Evolutionary conservation across 2,888 invertebrate species (phyloP).

Genomic region (Neoscelio sp.): DNA sequence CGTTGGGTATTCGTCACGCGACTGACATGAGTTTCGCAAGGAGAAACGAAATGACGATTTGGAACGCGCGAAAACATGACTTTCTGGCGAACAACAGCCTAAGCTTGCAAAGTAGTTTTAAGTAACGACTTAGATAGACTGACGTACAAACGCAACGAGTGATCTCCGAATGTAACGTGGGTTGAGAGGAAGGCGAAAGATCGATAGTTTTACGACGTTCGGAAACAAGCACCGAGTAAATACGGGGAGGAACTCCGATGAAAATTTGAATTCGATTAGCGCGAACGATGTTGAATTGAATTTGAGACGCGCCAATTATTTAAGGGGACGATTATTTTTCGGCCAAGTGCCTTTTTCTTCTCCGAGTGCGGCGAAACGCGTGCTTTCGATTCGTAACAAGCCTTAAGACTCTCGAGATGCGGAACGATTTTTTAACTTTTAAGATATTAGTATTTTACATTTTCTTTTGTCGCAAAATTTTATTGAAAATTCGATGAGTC

Average conservation of each 20-base stretch:
- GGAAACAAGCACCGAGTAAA: constrained; percentile 31
- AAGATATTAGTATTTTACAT: too few species aligned
- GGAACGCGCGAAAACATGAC: constrained; percentile 33
- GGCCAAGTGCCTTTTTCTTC: too few species aligned
- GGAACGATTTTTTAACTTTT: too few species aligned
- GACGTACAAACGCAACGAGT: constrained; percentile 77
- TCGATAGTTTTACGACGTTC: constrained; percentile 60
- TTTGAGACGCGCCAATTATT: constrained; percentile 52
- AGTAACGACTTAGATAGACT: constrained; percentile 77
- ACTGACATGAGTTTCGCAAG: constrained; percentile 43
- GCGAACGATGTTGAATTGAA: constrained; percentile 38
- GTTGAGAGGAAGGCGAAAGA: constrained; percentile 38
- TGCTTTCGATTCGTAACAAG: too few species aligned
- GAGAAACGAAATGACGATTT: constrained; percentile 41
- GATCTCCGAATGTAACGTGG: constrained; percentile 75
- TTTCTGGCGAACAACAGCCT: constrained; percentile 59
- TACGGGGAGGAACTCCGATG: constrained; percentile 19
- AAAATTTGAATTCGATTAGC: too few species aligned
- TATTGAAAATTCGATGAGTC: background rate
- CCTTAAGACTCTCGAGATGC: too few species aligned
- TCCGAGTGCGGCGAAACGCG: too few species aligned
- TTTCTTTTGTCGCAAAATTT: background rate
- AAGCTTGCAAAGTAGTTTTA: constrained; percentile 73
- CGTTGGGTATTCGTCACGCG: constrained; percentile 2
- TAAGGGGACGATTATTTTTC: constrained; percentile 30